These are phyloP conservation scores for Montipora cactus DNA, from an alignment of 64 coral and sea anemone genomes.

Conservation along the genomic window DNA sequence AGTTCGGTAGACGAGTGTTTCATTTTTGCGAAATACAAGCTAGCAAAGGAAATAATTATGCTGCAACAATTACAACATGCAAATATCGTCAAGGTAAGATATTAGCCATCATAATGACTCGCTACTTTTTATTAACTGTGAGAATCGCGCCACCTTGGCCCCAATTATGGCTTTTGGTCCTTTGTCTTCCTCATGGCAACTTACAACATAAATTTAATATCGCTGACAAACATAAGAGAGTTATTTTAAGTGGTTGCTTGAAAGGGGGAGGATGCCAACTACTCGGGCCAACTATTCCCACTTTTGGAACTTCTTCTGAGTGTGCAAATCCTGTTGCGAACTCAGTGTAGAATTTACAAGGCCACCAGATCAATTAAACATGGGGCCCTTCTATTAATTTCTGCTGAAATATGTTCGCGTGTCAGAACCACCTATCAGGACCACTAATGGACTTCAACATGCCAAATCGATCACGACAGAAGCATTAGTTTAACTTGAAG, in stretches of 20 bases:
- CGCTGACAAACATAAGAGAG: not conserved
- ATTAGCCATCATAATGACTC: not conserved
- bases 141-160: not conserved
- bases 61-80: constrained; percentile 76
- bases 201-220: not conserved
- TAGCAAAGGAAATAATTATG: constrained; percentile 86
- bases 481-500: not conserved
- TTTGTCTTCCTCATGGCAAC: not conserved
- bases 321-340: too few species aligned
- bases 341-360: too few species aligned
- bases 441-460: not conserved
- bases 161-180: too few species aligned
- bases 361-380: too few species aligned
- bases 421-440: too few species aligned
- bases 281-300: too few species aligned
- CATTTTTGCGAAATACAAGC: constrained; percentile 81
- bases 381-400: too few species aligned
- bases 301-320: too few species aligned
- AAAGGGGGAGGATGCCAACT: too few species aligned
- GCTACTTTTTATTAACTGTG: not conserved
- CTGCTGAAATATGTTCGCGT: too few species aligned
- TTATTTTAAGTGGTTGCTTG: not conserved
- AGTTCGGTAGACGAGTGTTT: constrained; percentile 72
- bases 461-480: not conserved
- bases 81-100: constrained; percentile 86